A percentile compares a stretch with the other conserved stretches of the same genome.
These are phyloP conservation scores for Phenacoccus solenopsis DNA, from an alignment of 1,140 invertebrate genomes.

Conservation along the genomic window DNA sequence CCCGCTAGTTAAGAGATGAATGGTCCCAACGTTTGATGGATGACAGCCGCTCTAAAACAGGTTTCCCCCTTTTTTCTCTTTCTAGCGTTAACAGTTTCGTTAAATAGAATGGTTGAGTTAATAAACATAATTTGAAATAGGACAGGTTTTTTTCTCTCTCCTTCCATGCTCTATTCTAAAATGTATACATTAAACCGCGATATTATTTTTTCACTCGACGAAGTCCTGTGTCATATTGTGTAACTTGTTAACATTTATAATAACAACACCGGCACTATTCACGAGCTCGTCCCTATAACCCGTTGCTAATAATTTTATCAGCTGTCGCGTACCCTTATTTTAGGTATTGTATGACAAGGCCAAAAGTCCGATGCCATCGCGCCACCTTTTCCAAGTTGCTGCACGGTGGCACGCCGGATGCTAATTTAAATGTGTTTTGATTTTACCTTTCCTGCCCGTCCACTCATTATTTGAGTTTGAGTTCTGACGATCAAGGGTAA, in stretches of 20 bases:
- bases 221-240: conserved; percentile 14
- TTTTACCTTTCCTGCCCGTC: no score
- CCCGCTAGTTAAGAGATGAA: conserved; percentile 14
- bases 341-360: neutral
- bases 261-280: conserved; percentile 7
- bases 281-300: neutral
- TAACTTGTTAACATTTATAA: conserved; percentile 16
- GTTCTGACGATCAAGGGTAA: no score
- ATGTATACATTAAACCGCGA: conserved; percentile 15
- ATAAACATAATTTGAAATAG: conserved; percentile 17
- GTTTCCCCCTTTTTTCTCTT: conserved; percentile 9
- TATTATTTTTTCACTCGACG: conserved; percentile 9
- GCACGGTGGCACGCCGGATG: no score
- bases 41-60: conserved; percentile 13
- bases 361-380: neutral
- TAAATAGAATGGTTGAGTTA: conserved; percentile 15
- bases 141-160: conserved; percentile 8
- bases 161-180: neutral
- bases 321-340: conserved; percentile 7
- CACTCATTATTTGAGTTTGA: no score
- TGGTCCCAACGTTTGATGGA: conserved; percentile 13
- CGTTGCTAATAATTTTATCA: conserved; percentile 16
- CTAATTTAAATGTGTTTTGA: no score
- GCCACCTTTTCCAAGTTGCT: no score
- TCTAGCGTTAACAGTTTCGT: neutral